Base-by-base conservation (phyloP, 2,888 invertebrate genomes). In the Cerastis leucographa region DNA sequence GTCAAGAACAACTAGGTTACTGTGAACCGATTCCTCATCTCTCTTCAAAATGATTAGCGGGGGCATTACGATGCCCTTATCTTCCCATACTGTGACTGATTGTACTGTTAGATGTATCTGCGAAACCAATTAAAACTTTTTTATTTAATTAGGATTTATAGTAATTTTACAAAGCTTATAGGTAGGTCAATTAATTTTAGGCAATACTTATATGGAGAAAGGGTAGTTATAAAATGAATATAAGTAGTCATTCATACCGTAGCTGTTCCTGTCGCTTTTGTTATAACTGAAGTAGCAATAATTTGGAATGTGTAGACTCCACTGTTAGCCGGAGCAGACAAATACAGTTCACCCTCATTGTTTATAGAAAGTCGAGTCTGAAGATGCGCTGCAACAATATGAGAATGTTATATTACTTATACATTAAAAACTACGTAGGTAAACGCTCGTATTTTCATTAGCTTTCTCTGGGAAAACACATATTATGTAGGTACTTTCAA, bases 41-140 rank as follows among this genome's bases (percentile, higher is more conserved):
- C 95, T 91, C 61, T 96, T 93, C 70, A 96, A 74, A 35, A 96
- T 89, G 44, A 95, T 93, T 7, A 97, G 85, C 7, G 97, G 96
- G 40, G 94, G 91, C 40, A 94, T 85, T 0, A 89, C 92, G 3
- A 90, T 84, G 19, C 93, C 89, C 12, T 92, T 87, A 17, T 90
- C 89, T 9, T 88, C 91, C 80, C 95, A 95, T 51, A 88, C 84
- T 7, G 90, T 89, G 49, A 90, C 74, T 14, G 90, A 91, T 69
- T 94, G 92, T 9, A 94, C 94, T 78, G 92, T 90, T 25, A 96
- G 87, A 70, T 92, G 82, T 49, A 95, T 92, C 96, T 96, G 89
- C 42, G 74, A 81, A 81, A 73, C 42, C 42, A 72, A 74, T 65
- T 69, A 17, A 54, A 17, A 14, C 6, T 59, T 35, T 35, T 35